phyloP scores from a whole-genome alignment of 2,797 vertebrate species.

The Ctenopoma multispine region DNA sequence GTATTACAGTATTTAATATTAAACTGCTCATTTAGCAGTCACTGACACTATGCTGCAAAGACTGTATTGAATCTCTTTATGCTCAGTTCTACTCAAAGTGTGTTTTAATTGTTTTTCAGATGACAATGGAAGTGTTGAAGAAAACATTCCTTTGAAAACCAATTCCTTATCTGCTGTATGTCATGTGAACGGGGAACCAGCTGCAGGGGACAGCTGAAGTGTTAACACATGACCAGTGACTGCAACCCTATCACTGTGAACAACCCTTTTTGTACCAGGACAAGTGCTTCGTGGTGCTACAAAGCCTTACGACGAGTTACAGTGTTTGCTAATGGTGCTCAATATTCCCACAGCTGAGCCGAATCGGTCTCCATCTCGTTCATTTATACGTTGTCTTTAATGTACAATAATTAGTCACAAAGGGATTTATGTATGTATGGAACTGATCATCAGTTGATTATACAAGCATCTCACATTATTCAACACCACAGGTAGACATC shows the following conservation, averaged over 20 bases:
- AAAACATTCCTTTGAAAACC: conserved; percentile 79
- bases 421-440: conserved; percentile 8
- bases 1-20: background rate
- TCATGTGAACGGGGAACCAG: conserved; percentile 24
- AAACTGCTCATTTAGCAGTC: background rate
- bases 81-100: background rate
- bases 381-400: conserved; percentile 7
- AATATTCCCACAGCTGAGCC: conserved; percentile 8
- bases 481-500: background rate
- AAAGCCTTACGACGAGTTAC: conserved; percentile 18
- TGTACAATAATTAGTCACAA: conserved; percentile 2
- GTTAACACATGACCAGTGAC: conserved; percentile 5
- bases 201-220: conserved; percentile 46
- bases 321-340: conserved; percentile 26
- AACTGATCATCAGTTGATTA: background rate
- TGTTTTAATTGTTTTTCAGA: conserved; percentile 56
- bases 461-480: background rate
- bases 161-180: conserved; percentile 30
- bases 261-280: conserved; percentile 32
- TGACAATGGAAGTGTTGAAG: conserved; percentile 63
- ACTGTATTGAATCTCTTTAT: background rate
- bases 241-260: conserved; percentile 28
- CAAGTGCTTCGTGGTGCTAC: background rate
- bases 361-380: conserved; percentile 4
- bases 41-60: background rate